Evolutionary conservation across 1,140 invertebrate species (phyloP).

Genomic region (Caenorhabditis brenneri): DNA sequence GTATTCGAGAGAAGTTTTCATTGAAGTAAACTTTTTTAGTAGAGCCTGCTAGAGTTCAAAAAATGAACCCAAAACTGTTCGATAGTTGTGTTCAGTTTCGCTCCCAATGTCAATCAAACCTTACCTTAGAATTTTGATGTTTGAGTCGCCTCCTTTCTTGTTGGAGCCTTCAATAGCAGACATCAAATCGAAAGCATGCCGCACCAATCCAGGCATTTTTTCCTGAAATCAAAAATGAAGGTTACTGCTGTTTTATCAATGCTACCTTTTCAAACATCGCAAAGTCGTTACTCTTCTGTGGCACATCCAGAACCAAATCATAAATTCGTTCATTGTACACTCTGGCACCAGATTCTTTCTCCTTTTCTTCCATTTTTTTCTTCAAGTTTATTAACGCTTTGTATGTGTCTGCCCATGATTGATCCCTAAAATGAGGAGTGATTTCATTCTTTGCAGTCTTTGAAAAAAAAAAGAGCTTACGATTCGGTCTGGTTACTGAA

Average conservation of each 20-base stretch:
- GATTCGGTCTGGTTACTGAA: slow-evolving; percentile 24
- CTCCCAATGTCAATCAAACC: not conserved
- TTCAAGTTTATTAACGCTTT: slow-evolving; percentile 59
- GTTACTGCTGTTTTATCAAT: not conserved
- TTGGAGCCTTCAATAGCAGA: not conserved
- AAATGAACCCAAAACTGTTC: too few relatives aligned
- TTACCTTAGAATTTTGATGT: slow-evolving; percentile 49
- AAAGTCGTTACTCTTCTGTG: slow-evolving; percentile 27
- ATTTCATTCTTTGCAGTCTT: not conserved
- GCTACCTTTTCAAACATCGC: slow-evolving; percentile 5
- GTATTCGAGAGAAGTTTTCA: too few relatives aligned
- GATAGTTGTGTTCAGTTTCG: not conserved
- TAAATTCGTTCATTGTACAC: slow-evolving; percentile 65
- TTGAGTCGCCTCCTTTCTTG: not conserved
- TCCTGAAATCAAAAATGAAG: slow-evolving; percentile 24
- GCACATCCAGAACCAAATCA: slow-evolving; percentile 62
- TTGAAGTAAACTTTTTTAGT: too few relatives aligned
- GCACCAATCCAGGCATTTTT: slow-evolving; percentile 12
- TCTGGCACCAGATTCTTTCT: slow-evolving; percentile 60
- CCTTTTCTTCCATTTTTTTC: slow-evolving; percentile 59
- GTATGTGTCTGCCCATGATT: slow-evolving; percentile 64
- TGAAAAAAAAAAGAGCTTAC: not conserved
- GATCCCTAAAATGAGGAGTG: slow-evolving; percentile 26
- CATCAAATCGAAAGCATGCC: slow-evolving; percentile 33
- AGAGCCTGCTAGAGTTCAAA: too few relatives aligned